A percentile compares a stretch with the other conserved stretches of the same genome.
Evolutionary conservation across 2,113 vertebrate genomes (phyloP).

Genomic region (Tragelaphus strepsiceros): DNA sequence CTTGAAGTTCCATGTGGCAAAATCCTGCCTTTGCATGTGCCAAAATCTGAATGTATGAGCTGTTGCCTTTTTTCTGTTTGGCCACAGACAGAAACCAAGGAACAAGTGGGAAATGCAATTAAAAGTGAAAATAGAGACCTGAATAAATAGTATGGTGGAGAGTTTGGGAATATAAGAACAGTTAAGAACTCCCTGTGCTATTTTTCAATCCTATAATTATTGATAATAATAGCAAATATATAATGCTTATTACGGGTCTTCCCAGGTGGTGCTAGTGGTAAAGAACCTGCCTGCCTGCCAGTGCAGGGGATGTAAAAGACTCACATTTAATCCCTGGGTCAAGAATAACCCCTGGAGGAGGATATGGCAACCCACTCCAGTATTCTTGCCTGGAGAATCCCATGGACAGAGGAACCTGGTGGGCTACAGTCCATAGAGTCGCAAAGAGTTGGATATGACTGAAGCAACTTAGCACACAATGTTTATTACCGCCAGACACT

Average conservation of each 20-base stretch:
- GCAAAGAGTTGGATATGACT: too few relatives aligned
- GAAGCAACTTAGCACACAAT: too few relatives aligned
- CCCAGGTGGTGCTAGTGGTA: neutral
- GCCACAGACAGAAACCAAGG: neutral
- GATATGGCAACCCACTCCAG: neutral
- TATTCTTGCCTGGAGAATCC: too few relatives aligned
- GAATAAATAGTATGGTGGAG: neutral
- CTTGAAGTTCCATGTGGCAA: constrained; percentile 15
- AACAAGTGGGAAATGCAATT: neutral
- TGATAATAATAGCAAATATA: neutral
- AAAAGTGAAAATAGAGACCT: neutral
- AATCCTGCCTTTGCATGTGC: neutral
- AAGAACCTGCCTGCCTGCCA: neutral
- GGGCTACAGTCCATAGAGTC: too few relatives aligned
- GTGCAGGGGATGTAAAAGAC: neutral
- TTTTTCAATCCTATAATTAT: neutral
- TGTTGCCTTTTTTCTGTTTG: neutral
- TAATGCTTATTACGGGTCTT: neutral
- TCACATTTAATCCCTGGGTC: neutral
- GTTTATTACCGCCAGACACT: neutral
- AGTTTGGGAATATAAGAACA: neutral
- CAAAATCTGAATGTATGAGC: neutral
- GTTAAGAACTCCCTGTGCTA: neutral
- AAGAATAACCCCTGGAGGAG: neutral
- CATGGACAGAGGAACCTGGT: too few relatives aligned